Percentiles rank a stretch among this genome's conserved stretches.
These are phyloP conservation scores for Tribolium madens DNA, from an alignment of 1,140 invertebrate genomes.

Conservation along the genomic window DNA sequence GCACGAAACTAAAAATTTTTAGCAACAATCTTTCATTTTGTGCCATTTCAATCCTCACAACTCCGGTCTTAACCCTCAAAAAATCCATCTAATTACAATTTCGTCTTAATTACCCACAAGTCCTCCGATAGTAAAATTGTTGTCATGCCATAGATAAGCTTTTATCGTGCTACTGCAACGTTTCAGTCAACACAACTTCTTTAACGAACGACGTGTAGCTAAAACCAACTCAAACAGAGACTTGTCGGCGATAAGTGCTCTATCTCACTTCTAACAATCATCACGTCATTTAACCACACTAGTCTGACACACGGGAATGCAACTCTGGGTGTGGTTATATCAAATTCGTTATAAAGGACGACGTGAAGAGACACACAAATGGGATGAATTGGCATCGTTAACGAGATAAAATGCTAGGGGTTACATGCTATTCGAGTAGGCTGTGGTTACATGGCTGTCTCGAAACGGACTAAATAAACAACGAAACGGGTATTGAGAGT, in stretches of 20 bases:
- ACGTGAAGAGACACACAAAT: not conserved
- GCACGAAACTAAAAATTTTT: too few species aligned
- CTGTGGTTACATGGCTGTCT: constrained; percentile 44
- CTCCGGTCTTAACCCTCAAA: not conserved
- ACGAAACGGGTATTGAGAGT: not conserved
- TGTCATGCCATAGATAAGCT: constrained; percentile 13
- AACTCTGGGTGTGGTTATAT: constrained; percentile 1
- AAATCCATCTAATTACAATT: not conserved
- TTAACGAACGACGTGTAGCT: constrained; percentile 11
- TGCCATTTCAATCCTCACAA: too few species aligned
- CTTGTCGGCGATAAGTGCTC: constrained; percentile 43
- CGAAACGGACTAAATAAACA: not conserved
- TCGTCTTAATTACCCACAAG: not conserved
- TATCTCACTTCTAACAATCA: not conserved
- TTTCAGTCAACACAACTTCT: constrained; percentile 30
- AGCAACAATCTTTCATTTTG: too few species aligned
- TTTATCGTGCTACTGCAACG: constrained; percentile 36
- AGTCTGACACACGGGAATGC: not conserved
- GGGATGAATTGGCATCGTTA: constrained; percentile 52
- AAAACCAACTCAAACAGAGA: constrained; percentile 3
- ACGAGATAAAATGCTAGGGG: constrained; percentile 56
- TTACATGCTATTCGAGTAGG: constrained; percentile 50
- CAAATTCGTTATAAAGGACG: too few species aligned
- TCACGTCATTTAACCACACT: not conserved
- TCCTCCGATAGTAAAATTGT: constrained; percentile 19